Percentiles rank a stretch among this genome's conserved stretches.
These are phyloP conservation scores for Columbina picui DNA, from an alignment of 2,113 vertebrate genomes.

Conservation along the genomic window DNA sequence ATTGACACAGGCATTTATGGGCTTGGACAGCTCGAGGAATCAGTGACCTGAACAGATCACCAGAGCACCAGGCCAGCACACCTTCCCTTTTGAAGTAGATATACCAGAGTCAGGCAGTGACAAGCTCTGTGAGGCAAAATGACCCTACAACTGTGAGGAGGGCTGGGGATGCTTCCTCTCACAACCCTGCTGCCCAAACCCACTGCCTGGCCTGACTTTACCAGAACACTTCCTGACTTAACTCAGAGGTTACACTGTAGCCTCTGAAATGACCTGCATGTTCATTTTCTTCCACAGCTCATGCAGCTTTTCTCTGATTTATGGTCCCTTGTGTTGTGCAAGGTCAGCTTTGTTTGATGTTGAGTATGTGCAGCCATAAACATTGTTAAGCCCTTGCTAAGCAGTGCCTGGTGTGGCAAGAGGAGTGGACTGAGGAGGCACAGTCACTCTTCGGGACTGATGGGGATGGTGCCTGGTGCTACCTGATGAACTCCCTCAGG, in stretches of 20 bases:
- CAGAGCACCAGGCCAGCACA: background rate
- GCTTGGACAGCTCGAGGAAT: background rate
- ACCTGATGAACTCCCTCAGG: background rate
- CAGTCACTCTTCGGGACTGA: background rate
- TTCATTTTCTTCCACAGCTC: background rate
- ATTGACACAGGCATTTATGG: background rate
- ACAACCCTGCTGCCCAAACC: background rate
- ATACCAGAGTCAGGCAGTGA: accelerated
- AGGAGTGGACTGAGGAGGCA: background rate
- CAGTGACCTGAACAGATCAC: no score
- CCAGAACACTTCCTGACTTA: accelerated
- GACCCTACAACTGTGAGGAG: background rate
- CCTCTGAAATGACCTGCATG: background rate
- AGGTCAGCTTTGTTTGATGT: background rate
- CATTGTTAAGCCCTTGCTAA: background rate
- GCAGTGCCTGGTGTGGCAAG: background rate
- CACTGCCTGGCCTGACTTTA: no score
- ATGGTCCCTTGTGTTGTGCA: background rate
- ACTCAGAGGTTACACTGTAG: background rate
- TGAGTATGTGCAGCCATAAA: background rate
- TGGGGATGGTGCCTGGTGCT: background rate
- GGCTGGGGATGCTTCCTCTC: background rate
- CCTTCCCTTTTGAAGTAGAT: background rate
- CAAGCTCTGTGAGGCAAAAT: background rate
- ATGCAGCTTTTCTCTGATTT: background rate